These are phyloP conservation scores for Globodera ellingtonae DNA, from an alignment of 1,140 invertebrate genomes.

Conservation along the genomic window DNA sequence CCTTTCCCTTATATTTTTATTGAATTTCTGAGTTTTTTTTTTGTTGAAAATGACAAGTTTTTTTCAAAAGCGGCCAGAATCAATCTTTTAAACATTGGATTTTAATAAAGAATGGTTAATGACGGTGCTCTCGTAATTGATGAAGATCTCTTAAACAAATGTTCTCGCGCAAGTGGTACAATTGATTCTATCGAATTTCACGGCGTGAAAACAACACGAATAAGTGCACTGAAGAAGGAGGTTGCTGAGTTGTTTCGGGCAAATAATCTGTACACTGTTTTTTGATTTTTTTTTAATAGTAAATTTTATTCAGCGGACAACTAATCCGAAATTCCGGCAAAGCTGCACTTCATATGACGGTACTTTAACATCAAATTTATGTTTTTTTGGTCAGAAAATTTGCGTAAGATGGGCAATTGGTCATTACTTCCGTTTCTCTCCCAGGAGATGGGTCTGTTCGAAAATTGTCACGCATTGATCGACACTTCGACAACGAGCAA, in stretches of 20 bases:
- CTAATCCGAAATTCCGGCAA: conserved; percentile 54
- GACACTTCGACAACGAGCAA: conserved; percentile 38
- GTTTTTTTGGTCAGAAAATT: no score
- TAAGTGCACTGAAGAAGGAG: conserved; percentile 57
- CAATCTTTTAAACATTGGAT: no score
- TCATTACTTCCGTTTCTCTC: conserved; percentile 16
- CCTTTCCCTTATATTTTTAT: no score
- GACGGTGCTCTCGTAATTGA: background rate
- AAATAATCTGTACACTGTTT: conserved; percentile 4
- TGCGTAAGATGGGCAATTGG: no score
- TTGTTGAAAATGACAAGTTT: no score
- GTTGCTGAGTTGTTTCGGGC: conserved; percentile 55
- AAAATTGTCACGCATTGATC: conserved; percentile 53
- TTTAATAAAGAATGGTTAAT: no score
- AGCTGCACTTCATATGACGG: conserved; percentile 56
- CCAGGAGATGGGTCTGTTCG: conserved; percentile 60
- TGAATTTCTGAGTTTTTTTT: no score
- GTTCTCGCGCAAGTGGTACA: background rate
- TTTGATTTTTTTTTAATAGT: background rate
- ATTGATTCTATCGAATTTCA: conserved; percentile 56
- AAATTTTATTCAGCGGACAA: conserved; percentile 41
- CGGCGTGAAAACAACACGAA: conserved; percentile 54
- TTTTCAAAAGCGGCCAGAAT: no score
- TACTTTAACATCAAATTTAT: conserved; percentile 15
- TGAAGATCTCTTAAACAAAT: background rate